Evolutionary conservation across 2,797 vertebrate genomes (phyloP), one percentile per base, ranked within the genome.

Genomic region (Lagodon rhomboides): DNA sequence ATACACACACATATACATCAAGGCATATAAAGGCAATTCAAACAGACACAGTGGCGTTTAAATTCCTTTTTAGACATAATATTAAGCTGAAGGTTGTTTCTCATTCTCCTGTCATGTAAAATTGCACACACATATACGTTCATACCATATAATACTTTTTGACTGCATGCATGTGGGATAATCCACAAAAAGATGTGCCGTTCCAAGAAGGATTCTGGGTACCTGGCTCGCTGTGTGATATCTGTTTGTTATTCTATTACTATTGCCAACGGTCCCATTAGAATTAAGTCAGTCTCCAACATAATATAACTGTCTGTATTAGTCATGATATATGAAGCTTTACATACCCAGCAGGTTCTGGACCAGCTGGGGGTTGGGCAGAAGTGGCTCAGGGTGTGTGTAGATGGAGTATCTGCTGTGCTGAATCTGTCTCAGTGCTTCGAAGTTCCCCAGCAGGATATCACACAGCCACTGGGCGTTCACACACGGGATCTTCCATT

Each of bases 381-480:
- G 95, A 13, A 99, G 96, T 0, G 98, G 97, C 56, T 99, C 98
- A 9, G 95, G 92, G 12, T 98, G 95, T 60, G 78, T 96, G 86
- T 97, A 99, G 3, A 93, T 80, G 0, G 96, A 96, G 84, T 98
- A 99, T 58, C 97, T 95, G 88, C 94, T 96, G 88, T 96, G 96
- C 88, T 98, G 98, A 30, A 97, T 94, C 93, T 98, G 98, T 71
- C 98, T 90, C 23, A 99, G 87, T 0, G 97, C 97, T 87, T 99
- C 98, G 11, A 99, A 97, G 88, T 98, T 96, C 0, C 98, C 98
- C 62, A 99, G 95, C 23, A 99, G 93, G 60, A 99, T 96, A 79
- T 99, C 98, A 9, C 98, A 98, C 10, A 99, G 95, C 98, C 98
- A 99, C 77, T 98, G 97, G 0, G 97, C 97, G 0, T 99, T 99